Evolutionary conservation across 1,140 invertebrate genomes (phyloP).

Genomic region (Hyles euphorbiae): DNA sequence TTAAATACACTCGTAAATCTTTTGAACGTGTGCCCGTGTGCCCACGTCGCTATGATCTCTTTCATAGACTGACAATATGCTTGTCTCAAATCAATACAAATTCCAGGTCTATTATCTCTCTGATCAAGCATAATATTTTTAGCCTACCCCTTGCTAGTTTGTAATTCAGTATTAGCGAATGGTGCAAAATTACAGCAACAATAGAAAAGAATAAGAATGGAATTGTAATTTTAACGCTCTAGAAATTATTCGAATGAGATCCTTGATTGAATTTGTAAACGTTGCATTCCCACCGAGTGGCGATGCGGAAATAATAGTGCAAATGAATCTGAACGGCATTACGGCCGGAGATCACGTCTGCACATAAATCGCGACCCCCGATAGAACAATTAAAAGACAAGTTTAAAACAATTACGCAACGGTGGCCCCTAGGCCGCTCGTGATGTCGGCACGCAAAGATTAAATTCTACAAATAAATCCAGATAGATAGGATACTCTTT

Average conservation of each 20-base stretch:
- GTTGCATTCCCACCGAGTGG: conserved; percentile 51
- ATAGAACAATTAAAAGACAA: conserved; percentile 75
- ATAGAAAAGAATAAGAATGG: too few relatives aligned
- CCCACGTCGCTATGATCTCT: conserved; percentile 47
- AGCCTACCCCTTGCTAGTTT: too few relatives aligned
- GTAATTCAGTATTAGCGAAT: too few relatives aligned
- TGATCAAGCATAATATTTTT: too few relatives aligned
- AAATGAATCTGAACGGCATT: conserved; percentile 61
- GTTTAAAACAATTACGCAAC: conserved; percentile 74
- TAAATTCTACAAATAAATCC: conserved; percentile 1
- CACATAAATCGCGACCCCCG: conserved; percentile 65
- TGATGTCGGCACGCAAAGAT: conserved; percentile 30
- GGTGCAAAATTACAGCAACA: too few relatives aligned
- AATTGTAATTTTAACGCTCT: conserved; percentile 51
- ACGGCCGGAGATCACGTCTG: conserved; percentile 61
- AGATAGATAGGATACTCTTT: background rate
- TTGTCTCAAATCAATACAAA: conserved; percentile 2
- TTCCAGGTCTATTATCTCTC: background rate
- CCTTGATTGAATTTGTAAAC: conserved; percentile 57
- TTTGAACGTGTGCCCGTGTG: conserved; percentile 54
- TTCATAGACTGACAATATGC: conserved; percentile 21
- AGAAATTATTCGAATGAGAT: conserved; percentile 34
- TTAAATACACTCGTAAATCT: conserved; percentile 69
- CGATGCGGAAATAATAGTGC: conserved; percentile 65
- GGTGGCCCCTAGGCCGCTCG: conserved; percentile 52